These are phyloP conservation scores for Drosophila setosimentum DNA, from an alignment of 2,888 invertebrate genomes.

Conservation along the genomic window DNA sequence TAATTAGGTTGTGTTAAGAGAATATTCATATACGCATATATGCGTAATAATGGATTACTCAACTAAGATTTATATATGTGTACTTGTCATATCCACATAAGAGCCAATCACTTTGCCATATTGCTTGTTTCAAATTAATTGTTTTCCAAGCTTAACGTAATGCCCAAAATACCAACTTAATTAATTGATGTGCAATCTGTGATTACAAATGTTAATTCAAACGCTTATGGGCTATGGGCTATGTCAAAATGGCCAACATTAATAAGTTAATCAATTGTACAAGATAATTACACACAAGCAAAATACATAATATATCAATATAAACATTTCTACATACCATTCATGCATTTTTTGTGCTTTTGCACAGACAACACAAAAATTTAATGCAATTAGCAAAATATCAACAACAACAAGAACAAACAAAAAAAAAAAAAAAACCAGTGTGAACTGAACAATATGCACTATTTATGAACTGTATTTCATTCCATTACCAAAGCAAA, in stretches of 20 bases:
- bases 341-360: not conserved
- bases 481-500: conserved; percentile 3
- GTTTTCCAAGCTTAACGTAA: not conserved
- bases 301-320: not conserved
- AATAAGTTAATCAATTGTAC: not conserved
- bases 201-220: not conserved
- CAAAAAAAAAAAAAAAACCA: not conserved
- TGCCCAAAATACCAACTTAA: not conserved
- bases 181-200: not conserved
- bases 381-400: not conserved
- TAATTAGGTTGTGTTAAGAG: not conserved
- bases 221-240: not conserved
- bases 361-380: not conserved
- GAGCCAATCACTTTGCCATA: not conserved
- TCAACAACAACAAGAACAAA: not conserved
- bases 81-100: not conserved
- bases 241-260: not conserved
- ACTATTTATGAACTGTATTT: conserved; percentile 20
- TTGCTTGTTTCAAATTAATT: not conserved
- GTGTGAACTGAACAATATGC: conserved; percentile 8
- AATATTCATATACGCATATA: not conserved
- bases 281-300: not conserved
- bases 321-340: not conserved
- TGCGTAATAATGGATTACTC: not conserved
- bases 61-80: not conserved